These are phyloP conservation scores for Sebastes hopkinsi DNA, from an alignment of 2,797 vertebrate genomes.

Conservation along the genomic window DNA sequence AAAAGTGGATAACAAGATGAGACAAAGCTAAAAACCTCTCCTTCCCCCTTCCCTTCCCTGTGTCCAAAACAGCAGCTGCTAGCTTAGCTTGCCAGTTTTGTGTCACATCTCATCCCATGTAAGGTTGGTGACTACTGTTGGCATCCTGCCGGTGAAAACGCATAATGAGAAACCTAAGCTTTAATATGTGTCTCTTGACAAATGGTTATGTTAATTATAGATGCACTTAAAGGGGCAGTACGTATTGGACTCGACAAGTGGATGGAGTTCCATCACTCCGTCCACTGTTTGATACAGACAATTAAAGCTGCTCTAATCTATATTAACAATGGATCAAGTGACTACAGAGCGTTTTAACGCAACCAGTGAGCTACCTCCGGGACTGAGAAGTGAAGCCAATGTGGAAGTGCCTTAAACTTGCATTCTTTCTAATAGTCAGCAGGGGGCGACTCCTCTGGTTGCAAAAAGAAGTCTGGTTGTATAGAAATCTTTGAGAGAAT, in stretches of 20 bases:
- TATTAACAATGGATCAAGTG: not conserved
- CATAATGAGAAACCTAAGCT: not conserved
- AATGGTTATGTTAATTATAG: not conserved
- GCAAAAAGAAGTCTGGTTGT: too few species aligned
- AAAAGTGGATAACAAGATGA: not conserved
- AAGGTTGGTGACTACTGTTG: slow-evolving; percentile 4
- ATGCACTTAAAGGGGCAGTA: not conserved
- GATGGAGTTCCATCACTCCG: not conserved
- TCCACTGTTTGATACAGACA: not conserved
- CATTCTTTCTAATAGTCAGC: too few species aligned
- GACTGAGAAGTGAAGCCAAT: too few species aligned
- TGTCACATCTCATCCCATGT: slow-evolving; percentile 17
- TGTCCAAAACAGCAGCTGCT: slow-evolving; percentile 35
- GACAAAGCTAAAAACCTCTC: not conserved
- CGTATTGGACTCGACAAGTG: not conserved
- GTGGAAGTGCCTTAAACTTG: too few species aligned
- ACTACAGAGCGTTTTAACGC: not conserved
- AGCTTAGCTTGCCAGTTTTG: slow-evolving; percentile 12
- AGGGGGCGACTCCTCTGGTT: too few species aligned
- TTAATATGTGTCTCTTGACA: not conserved
- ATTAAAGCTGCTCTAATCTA: not conserved
- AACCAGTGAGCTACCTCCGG: too few species aligned
- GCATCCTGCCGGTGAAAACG: not conserved
- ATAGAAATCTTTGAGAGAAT: too few species aligned
- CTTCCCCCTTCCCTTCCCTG: not conserved